Evolutionary conservation across 2,113 vertebrate genomes (phyloP).

Genomic region (Dromas ardeola): DNA sequence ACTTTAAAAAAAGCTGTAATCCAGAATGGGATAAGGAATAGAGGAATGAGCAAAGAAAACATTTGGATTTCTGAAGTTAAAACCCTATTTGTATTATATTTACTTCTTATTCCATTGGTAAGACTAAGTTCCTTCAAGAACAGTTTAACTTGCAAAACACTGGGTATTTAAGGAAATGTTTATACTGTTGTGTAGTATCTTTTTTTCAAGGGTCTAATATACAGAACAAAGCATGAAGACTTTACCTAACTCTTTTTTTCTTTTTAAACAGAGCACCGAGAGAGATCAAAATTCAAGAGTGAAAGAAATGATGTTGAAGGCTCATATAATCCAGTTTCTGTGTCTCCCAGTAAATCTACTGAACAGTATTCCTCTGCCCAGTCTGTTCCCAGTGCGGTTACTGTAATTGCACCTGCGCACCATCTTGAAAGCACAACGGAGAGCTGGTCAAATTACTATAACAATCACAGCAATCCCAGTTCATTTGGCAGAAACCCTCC

Average conservation of each 20-base stretch:
- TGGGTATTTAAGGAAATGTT: not conserved
- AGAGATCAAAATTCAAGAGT: conserved; percentile 83
- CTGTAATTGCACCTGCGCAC: conserved; percentile 87
- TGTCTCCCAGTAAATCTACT: conserved; percentile 70
- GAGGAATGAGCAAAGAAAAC: not conserved
- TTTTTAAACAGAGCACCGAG: conserved; percentile 76
- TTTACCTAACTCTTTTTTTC: not conserved
- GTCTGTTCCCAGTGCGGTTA: conserved; percentile 84
- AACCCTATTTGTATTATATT: not conserved
- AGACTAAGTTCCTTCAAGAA: not conserved
- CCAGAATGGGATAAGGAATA: not conserved
- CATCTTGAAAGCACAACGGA: conserved; percentile 94
- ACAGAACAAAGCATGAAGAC: not conserved
- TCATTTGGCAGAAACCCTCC: conserved; percentile 83
- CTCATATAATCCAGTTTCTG: conserved; percentile 78
- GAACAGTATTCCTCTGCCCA: conserved; percentile 82
- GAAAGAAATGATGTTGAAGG: conserved; percentile 80
- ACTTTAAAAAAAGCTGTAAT: not conserved
- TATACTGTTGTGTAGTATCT: not conserved
- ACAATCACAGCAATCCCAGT: conserved; percentile 86
- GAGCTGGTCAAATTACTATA: conserved; percentile 94
- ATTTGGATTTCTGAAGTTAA: not conserved
- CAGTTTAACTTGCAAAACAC: not conserved
- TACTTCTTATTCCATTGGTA: not conserved
- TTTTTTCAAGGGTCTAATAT: not conserved